These are phyloP conservation scores for Ruditapes philippinarum DNA, from an alignment of 1,140 invertebrate genomes.

Conservation along the genomic window DNA sequence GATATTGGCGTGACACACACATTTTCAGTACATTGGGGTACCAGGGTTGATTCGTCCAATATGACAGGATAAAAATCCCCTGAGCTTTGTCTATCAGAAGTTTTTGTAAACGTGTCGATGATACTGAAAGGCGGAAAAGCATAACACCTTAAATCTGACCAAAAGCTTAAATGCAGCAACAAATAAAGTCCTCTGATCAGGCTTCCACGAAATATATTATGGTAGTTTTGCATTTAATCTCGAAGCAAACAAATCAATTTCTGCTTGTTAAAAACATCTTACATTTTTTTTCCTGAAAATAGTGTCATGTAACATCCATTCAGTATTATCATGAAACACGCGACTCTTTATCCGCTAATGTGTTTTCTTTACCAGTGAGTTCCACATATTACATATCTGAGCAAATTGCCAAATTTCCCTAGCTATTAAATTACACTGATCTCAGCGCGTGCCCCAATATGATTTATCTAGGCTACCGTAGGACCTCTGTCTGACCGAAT, in stretches of 20 bases:
- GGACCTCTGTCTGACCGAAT: neutral
- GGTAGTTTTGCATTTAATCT: neutral
- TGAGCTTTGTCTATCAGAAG: neutral
- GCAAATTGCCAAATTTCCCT: neutral
- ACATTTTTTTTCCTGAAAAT: neutral
- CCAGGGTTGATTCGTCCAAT: neutral
- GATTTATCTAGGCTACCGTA: conserved; percentile 21
- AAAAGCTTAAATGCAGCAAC: neutral
- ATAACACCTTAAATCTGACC: neutral
- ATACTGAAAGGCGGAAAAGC: conserved; percentile 16
- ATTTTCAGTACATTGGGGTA: neutral
- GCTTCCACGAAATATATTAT: conserved; percentile 27
- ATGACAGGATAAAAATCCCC: no score
- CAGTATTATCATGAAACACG: neutral
- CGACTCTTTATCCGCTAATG: neutral
- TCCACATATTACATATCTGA: neutral
- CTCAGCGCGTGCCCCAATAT: neutral
- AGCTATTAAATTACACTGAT: neutral
- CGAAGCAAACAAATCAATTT: no score
- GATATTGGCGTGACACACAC: neutral
- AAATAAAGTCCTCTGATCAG: neutral
- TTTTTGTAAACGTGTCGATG: neutral
- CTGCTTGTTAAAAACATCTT: neutral
- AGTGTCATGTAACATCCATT: neutral
- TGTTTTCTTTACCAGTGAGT: no score